Evolutionary conservation across 30 jellyfish, hydroid and myxozoan genomes (phyloP), one percentile per base, ranked within the genome.

Genomic region (Aurelia sp.): DNA sequence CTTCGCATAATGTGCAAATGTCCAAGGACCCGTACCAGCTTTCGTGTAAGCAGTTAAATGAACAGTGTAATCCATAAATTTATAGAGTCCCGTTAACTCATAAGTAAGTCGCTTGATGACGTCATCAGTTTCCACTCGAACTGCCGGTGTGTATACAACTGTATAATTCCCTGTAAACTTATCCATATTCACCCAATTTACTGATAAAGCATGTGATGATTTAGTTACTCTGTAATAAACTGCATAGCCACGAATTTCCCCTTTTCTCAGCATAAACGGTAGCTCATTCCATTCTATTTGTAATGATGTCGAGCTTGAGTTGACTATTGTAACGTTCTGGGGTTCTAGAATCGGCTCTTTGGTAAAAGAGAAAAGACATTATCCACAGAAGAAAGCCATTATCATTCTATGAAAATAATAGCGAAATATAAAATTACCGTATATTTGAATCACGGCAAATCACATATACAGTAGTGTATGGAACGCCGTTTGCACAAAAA

Each of bases 21-120:
- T 84, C 93, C 93, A 84, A 4, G 93, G 88, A 17, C 93, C 93
- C 16, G 83, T 84, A 13, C 93, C 93, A 6, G 8, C 7, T 60
- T 66, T 84, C 18, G 87, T 84, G 63, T 84, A 84, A 4, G 93
- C 81, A 58, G 93, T 84, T 59, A 84, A 66, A 63, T 84, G 88
- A 16, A 84, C 0, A 0, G 88, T 72, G 58, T 84, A 84, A 50
- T 84, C 87, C 93, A 84, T 84, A 55, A 72, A 72, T 52, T 84
- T 84, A 48, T 35, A 70, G 51, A 84, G 72, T 18, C 93, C 93
- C 30, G 63, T 72, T 73, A 84, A 40, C 76, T 72, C 93, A 35
- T 84, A 84, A 44, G 74, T 35, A 13, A 84, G 82, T 71, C 93
- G 47, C 55, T 87, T 72, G 15, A 84, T 62, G 59, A 84, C 82